Evolutionary conservation across 2,888 invertebrate species (phyloP), one percentile per base, ranked within the genome.

Genomic region (Eupithecia tripunctaria): DNA sequence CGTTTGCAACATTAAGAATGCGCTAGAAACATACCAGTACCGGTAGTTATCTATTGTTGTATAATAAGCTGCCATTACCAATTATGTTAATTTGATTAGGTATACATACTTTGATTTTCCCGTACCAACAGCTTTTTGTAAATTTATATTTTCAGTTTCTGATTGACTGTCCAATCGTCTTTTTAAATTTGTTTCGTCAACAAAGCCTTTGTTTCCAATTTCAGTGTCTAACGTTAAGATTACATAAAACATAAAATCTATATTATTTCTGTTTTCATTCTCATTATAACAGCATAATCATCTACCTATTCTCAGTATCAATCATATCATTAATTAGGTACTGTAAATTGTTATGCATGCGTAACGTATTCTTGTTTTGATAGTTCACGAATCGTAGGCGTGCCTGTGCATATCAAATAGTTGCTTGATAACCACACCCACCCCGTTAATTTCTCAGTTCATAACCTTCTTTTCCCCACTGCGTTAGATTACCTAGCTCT

Each of bases 11-110:
- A 15, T 36, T 36, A 51, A 21, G 36, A 8, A 32, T 25, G 27
- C 38, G 43, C 63, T 56, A 25, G 21, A 51, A 51, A 32, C 5
- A 6, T 6, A 5, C 0, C 25, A 25, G 36, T 43, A 4, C 29
- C 29, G 66, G 66, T 72, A 56, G 51, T 71, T 47, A 64, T 29
- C 29, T 29, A 60, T 60, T 29, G 18, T 56, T 29, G 36, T 38
- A 38, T 38, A 41, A 36, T 64, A 14, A 36, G 21, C 38, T 36
- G n/a, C 8, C 5, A 25, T 38, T 25, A 21, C 10, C 0, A 36
- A 38, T 15, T 29, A 32, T 62, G 62, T 29, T 63, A 12, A 36
- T 63, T 63, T 10, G 32, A n/a, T 36, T n/a, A n/a, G n/a, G n/a
- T n/a, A n/a, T n/a, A n/a, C n/a, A n/a, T n/a, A n/a, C 56, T 25